A percentile compares a stretch with the other conserved stretches of the same genome.
These are phyloP conservation scores for Malthinus flaveolus DNA, from an alignment of 2,888 invertebrate species.

Conservation along the genomic window DNA sequence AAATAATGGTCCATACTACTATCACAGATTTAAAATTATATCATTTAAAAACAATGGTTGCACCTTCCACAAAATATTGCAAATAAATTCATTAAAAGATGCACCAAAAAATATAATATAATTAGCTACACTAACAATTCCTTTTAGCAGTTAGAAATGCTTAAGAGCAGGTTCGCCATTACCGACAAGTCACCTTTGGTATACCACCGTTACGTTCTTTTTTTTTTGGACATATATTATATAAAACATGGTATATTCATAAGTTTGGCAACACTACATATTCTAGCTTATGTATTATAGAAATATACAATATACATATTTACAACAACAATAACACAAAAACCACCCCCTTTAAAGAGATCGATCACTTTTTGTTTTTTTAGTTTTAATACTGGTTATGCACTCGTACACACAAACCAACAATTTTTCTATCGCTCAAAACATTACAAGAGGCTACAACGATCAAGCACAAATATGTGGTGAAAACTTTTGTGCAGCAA, in stretches of 20 bases:
- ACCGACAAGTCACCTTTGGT: slow-evolving; percentile 10
- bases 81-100: slow-evolving; percentile 25
- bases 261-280: slow-evolving; percentile 28
- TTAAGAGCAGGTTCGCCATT: slow-evolving; percentile 12
- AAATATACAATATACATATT: slow-evolving; percentile 30
- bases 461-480: slow-evolving; percentile 5
- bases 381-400: slow-evolving; percentile 22
- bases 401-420: slow-evolving; percentile 10
- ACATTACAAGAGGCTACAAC: too few species aligned
- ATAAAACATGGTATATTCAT: slow-evolving; percentile 23
- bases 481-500: neutral
- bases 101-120: slow-evolving; percentile 20
- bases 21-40: slow-evolving; percentile 56
- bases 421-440: neutral
- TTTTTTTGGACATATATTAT: slow-evolving; percentile 18
- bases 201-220: slow-evolving; percentile 16
- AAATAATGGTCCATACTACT: slow-evolving; percentile 57
- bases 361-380: slow-evolving; percentile 5
- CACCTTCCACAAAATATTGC: slow-evolving; percentile 19
- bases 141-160: slow-evolving; percentile 35
- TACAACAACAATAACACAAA: slow-evolving; percentile 24
- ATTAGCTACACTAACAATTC: slow-evolving; percentile 44
- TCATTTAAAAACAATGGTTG: slow-evolving; percentile 35
- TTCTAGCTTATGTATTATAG: slow-evolving; percentile 13
- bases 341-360: slow-evolving; percentile 20